These are phyloP conservation scores for Oreochromis tanganicae DNA, from an alignment of 2,113 vertebrate species.

Conservation along the genomic window DNA sequence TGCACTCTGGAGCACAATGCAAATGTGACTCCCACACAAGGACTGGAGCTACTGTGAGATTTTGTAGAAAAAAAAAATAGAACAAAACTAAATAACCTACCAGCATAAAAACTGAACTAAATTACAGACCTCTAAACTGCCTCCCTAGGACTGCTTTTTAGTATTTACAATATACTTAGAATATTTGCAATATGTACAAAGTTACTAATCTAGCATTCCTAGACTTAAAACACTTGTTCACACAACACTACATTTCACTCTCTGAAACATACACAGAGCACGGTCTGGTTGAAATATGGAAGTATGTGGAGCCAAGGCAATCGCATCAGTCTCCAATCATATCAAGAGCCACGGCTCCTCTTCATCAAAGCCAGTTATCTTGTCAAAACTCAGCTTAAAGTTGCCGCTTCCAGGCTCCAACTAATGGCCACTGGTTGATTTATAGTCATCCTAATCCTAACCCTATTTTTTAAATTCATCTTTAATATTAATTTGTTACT, in stretches of 20 bases:
- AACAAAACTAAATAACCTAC: background rate
- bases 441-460: background rate
- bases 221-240: background rate
- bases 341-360: background rate
- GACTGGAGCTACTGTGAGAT: background rate
- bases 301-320: background rate
- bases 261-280: background rate
- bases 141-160: background rate
- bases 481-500: background rate
- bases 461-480: background rate
- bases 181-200: background rate
- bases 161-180: background rate
- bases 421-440: background rate
- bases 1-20: background rate
- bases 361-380: background rate
- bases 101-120: background rate
- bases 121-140: background rate
- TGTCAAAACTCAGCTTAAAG: background rate
- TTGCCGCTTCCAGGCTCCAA: background rate
- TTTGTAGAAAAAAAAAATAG: background rate
- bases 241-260: background rate
- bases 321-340: background rate
- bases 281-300: background rate
- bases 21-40: background rate
- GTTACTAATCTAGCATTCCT: background rate